Percentiles rank a stretch among this genome's conserved stretches.
These are phyloP conservation scores for Panagrolaimus sp. DNA, from an alignment of 1,140 invertebrate species.

Conservation along the genomic window DNA sequence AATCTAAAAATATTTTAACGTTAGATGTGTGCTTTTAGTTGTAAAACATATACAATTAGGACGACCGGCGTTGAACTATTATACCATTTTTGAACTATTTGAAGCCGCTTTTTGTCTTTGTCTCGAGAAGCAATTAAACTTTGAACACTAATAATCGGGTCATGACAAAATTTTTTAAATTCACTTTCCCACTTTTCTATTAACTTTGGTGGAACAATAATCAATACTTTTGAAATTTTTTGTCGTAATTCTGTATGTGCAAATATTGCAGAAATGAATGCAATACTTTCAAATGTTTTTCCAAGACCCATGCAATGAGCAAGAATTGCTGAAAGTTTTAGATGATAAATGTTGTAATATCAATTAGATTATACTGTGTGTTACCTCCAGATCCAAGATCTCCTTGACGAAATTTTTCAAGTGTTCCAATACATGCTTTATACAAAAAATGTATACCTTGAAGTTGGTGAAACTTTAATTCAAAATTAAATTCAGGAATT, in stretches of 20 bases:
- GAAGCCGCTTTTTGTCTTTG: too few species aligned
- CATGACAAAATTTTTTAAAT: conserved; percentile 65
- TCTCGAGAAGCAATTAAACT: too few species aligned
- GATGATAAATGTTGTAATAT: too few species aligned
- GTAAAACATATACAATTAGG: too few species aligned
- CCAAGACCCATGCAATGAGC: conserved; percentile 77
- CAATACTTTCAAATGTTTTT: conserved; percentile 72
- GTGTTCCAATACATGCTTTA: conserved; percentile 82
- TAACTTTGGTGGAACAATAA: conserved; percentile 89
- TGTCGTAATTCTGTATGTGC: conserved; percentile 64
- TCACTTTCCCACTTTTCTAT: conserved; percentile 92
- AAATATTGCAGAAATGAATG: conserved; percentile 80
- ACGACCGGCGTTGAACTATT: too few species aligned
- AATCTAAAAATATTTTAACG: neutral
- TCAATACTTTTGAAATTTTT: conserved; percentile 71
- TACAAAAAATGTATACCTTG: conserved; percentile 85
- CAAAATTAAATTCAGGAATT: too few species aligned
- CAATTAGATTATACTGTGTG: too few species aligned
- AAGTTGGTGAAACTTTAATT: conserved; percentile 83
- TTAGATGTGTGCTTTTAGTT: neutral
- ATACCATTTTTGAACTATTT: too few species aligned
- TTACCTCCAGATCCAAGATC: conserved; percentile 72
- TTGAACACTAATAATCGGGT: too few species aligned
- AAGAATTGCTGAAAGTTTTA: conserved; percentile 60
- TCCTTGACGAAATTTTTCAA: conserved; percentile 67